Conservation (phyloP, 2,888 invertebrate species). For the Ormyrus rosae region DNA sequence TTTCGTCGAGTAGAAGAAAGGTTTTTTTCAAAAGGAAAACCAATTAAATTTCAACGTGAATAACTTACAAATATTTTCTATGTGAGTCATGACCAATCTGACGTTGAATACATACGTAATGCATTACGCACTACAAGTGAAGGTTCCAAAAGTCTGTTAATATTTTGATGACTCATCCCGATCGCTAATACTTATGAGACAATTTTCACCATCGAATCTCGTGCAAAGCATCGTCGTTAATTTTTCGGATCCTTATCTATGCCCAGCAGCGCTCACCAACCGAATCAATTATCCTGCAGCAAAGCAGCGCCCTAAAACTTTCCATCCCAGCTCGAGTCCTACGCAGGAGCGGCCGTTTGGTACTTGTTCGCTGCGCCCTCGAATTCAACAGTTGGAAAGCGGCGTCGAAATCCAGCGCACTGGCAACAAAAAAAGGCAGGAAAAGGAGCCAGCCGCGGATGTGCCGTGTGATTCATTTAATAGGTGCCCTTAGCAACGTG, state of each 20-base stretch:
- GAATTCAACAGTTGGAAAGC: neutral
- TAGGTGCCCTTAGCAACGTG: slow-evolving; percentile 61
- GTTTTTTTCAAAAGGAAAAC: neutral
- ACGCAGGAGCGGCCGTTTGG: too few relatives aligned
- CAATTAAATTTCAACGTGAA: slow-evolving; percentile 30
- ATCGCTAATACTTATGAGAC: too few relatives aligned
- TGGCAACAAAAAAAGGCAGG: neutral
- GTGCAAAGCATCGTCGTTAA: too few relatives aligned
- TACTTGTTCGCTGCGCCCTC: too few relatives aligned
- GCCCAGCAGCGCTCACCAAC: too few relatives aligned
- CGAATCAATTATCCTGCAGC: too few relatives aligned
- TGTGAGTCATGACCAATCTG: slow-evolving; percentile 37
- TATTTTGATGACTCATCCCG: slow-evolving; percentile 43
- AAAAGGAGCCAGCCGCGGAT: neutral
- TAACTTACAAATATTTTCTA: slow-evolving; percentile 31
- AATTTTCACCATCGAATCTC: too few relatives aligned
- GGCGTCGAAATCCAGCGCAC: neutral
- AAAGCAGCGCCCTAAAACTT: too few relatives aligned
- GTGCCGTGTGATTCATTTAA: slow-evolving; percentile 40
- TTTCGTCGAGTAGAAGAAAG: neutral
- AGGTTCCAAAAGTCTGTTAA: slow-evolving; percentile 31
- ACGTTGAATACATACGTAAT: slow-evolving; percentile 40
- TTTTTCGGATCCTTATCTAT: too few relatives aligned
- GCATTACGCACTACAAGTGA: slow-evolving; percentile 33
- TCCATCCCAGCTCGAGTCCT: too few relatives aligned